Evolutionary conservation across 2,113 vertebrate species (phyloP).

Genomic region (Puntigrus tetrazona): DNA sequence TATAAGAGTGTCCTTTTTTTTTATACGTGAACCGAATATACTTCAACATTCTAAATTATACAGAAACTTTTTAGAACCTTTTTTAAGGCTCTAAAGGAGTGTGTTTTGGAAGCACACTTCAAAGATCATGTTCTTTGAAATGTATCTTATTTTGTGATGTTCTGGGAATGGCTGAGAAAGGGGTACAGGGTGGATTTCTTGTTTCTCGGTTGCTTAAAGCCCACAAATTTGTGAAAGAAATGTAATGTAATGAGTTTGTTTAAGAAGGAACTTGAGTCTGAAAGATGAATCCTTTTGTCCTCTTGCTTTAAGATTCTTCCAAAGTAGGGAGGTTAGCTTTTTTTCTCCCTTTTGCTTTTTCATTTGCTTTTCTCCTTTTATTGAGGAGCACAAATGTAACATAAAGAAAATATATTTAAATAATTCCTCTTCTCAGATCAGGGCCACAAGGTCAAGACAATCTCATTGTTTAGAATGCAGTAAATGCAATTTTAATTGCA

Average conservation of each 20-base stretch:
- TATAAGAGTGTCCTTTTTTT: neutral
- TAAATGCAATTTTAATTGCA: slow-evolving; percentile 10
- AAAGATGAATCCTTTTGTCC: neutral
- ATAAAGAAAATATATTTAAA: neutral
- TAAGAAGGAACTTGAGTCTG: neutral
- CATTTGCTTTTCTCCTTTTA: neutral
- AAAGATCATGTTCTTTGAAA: slow-evolving; percentile 11
- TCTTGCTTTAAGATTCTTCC: neutral
- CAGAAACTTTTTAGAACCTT: no score
- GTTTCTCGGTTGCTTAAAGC: slow-evolving; percentile 11
- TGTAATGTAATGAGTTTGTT: neutral
- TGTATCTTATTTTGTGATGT: slow-evolving; percentile 6
- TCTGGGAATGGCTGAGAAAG: neutral
- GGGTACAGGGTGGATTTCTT: neutral
- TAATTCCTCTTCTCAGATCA: neutral
- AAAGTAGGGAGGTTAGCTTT: neutral
- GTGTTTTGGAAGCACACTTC: slow-evolving; percentile 5
- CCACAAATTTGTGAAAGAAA: neutral
- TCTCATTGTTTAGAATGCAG: neutral
- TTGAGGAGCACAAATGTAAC: neutral
- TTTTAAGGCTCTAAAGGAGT: neutral
- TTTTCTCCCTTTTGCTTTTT: slow-evolving; percentile 21
- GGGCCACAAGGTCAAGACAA: neutral
- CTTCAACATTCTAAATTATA: neutral
- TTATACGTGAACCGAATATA: neutral